Evolutionary conservation across 2,888 invertebrate species (phyloP).

Genomic region (Eupithecia abbreviata): DNA sequence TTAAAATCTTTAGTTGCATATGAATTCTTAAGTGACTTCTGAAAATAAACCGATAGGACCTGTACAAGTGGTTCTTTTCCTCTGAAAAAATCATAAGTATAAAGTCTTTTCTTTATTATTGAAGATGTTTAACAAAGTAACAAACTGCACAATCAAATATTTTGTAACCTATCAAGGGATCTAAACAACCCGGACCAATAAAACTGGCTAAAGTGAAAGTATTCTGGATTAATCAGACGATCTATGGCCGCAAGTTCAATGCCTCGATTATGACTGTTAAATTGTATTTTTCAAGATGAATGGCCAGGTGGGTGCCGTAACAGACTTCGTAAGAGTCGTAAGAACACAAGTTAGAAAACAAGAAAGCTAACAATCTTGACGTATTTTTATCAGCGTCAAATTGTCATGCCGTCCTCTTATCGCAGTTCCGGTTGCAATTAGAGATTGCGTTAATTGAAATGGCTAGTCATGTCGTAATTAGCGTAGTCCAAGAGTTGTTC

Average conservation of each 20-base stretch:
- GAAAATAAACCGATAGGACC: neutral
- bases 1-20: neutral
- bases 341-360: conserved; percentile 48
- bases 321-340: conserved; percentile 59
- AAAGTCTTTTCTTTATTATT: neutral
- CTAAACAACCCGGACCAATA: neutral
- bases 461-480: conserved; percentile 48
- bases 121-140: neutral
- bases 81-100: neutral
- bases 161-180: neutral
- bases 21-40: neutral
- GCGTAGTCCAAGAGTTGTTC: conserved; percentile 41
- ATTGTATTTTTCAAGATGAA: conserved; percentile 69
- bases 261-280: conserved; percentile 77
- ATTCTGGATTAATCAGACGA: conserved; percentile 77
- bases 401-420: conserved; percentile 52
- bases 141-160: neutral
- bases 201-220: conserved; percentile 77
- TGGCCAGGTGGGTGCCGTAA: conserved; percentile 69
- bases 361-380: conserved; percentile 43
- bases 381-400: conserved; percentile 49
- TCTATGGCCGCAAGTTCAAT: conserved; percentile 78
- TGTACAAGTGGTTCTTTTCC: neutral
- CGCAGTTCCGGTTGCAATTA: conserved; percentile 59
- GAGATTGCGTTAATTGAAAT: conserved; percentile 49